Conservation (phyloP, 2,797 vertebrate species). For the Girardinus metallicus region DNA sequence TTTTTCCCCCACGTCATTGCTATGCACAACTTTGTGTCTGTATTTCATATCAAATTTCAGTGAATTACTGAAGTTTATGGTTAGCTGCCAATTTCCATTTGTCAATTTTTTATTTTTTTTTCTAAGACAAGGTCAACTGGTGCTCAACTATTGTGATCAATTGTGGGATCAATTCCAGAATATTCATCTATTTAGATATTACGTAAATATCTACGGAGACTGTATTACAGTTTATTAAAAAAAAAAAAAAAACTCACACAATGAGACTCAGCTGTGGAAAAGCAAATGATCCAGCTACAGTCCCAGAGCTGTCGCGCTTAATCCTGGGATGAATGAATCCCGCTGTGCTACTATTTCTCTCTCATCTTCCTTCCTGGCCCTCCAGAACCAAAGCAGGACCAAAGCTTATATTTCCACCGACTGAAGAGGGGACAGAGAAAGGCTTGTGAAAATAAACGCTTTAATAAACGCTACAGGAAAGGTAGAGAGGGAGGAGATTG, state of each 20-base stretch:
- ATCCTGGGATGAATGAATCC: constrained; percentile 71
- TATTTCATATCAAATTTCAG: neutral
- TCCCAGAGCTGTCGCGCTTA: constrained; percentile 70
- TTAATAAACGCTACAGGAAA: constrained; percentile 75
- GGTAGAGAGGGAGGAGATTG: constrained; percentile 67
- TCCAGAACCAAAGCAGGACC: constrained; percentile 62
- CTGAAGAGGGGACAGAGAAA: constrained; percentile 74
- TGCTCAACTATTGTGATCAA: neutral
- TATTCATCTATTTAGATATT: neutral
- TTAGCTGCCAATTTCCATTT: neutral
- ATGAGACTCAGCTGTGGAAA: constrained; percentile 54
- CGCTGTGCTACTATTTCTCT: constrained; percentile 64
- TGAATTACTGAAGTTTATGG: neutral
- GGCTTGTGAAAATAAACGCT: constrained; percentile 60
- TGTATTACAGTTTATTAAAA: constrained; percentile 48
- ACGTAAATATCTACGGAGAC: constrained; percentile 36
- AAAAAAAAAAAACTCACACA: constrained; percentile 58
- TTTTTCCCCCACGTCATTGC: neutral
- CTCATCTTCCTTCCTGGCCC: constrained; percentile 66
- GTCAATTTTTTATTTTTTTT: no score
- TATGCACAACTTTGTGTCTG: neutral
- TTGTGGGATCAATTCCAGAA: neutral
- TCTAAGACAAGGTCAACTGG: neutral
- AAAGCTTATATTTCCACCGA: constrained; percentile 70
- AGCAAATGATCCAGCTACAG: constrained; percentile 64